A percentile compares a stretch with the other conserved stretches of the same genome.
These are phyloP conservation scores for Atherinomorus stipes DNA, from an alignment of 2,113 vertebrate genomes.

Conservation along the genomic window DNA sequence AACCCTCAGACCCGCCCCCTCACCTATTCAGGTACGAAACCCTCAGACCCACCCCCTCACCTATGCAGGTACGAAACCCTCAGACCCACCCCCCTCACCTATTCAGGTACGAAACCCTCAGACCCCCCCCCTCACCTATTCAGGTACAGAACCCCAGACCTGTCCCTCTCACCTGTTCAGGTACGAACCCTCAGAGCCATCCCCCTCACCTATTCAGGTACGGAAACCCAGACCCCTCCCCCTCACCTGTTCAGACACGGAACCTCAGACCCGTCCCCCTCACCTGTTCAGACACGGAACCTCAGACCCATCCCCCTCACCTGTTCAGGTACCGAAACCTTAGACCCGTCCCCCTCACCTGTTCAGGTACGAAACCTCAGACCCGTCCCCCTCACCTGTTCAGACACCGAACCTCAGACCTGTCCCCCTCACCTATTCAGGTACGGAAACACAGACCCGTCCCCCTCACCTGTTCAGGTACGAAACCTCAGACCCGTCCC, in stretches of 20 bases:
- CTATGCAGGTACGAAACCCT: conserved; percentile 81
- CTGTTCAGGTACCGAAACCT: conserved; percentile 83
- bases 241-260: conserved; percentile 82
- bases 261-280: conserved; percentile 59
- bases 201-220: conserved; percentile 85
- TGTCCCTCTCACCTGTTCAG: conserved; percentile 80
- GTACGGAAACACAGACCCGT: too few relatives aligned
- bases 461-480: conserved; percentile 85
- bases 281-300: conserved; percentile 80
- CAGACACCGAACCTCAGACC: conserved; percentile 81
- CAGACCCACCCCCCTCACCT: too few relatives aligned
- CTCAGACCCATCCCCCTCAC: conserved; percentile 64
- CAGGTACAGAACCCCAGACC: conserved; percentile 85
- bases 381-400: conserved; percentile 68
- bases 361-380: conserved; percentile 80
- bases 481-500: background rate
- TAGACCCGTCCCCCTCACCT: too few relatives aligned
- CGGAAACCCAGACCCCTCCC: too few relatives aligned
- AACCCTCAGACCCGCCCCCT: too few relatives aligned
- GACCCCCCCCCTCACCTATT: conserved; percentile 68
- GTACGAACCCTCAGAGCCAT: conserved; percentile 76
- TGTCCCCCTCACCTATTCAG: conserved; percentile 80
- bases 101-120: conserved; percentile 82
- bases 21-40: conserved; percentile 80
- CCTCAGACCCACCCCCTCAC: too few relatives aligned